Base-by-base conservation (phyloP, 92 coral and sea anemone genomes). In the Umimayanthus chanpuru region DNA sequence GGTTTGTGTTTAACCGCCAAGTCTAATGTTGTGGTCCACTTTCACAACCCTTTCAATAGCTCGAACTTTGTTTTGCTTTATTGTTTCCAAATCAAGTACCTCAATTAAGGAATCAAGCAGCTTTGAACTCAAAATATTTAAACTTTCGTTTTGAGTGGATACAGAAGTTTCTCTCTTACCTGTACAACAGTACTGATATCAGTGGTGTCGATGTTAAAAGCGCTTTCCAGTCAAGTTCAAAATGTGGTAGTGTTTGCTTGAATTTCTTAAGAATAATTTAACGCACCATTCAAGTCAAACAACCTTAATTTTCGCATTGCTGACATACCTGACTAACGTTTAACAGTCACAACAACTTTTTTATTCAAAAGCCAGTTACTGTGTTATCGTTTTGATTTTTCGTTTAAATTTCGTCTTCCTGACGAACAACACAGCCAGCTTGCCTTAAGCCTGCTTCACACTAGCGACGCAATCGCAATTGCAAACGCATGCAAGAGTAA, bases 1-100 rank as follows among this genome's bases (percentile, higher is more conserved):
- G 68, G 68, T 61, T 61, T 61, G 68, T 61, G 68, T 61, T 61
- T 61, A 61, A 61, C 68, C 68, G 68, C 68, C 68, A 61, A 61
- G 68, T 61, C 9, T 61, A 20, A 53, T 53, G 4, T 12, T 53
- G 68, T 61, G 68, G 26, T 61, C 68, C 15, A 3, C 14, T 61
- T 61, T 61, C 68, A 20, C 68, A 61, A 61, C 25, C 23, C 56
- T 61, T 61, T 61, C 25, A 61, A 16, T 61, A 23, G 68, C 25
- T 20, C 20, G 68, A 61, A 61, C 18, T 21, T 61, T 61, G 68
- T 61, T 61, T 20, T 61, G 0, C 7, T 61, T 20, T 61, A 8
- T 16, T 61, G 68, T 5, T 61, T 21, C 26, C 68, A 20, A 61
- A 61, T 21, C 68, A 61, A 25, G 68, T 5, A 20, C 68, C 7